A percentile compares a stretch with the other conserved stretches of the same genome.
Conservation (phyloP, 1,140 invertebrate genomes). For the Ooceraea biroi region DNA sequence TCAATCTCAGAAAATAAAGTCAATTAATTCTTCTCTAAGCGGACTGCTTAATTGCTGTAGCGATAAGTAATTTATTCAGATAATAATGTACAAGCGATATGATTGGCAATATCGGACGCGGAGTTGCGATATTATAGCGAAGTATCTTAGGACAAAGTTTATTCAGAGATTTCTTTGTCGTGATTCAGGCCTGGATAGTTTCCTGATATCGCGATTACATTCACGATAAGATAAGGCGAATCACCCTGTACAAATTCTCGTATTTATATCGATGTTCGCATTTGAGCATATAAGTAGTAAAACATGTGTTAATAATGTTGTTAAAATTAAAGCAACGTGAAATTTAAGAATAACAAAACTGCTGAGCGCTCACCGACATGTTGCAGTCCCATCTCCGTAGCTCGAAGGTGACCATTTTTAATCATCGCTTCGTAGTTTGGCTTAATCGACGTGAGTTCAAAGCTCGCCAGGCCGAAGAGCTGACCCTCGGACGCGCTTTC, state of each 20-base stretch:
- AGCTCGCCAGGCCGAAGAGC: slow-evolving; percentile 91
- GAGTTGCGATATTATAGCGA: not conserved
- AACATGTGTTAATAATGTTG: too few species aligned
- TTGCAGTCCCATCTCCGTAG: slow-evolving; percentile 94
- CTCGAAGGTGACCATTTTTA: slow-evolving; percentile 92
- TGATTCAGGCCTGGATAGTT: slow-evolving; percentile 44
- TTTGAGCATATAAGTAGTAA: too few species aligned
- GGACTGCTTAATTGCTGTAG: not conserved
- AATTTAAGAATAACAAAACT: slow-evolving; percentile 16
- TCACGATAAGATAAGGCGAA: slow-evolving; percentile 74
- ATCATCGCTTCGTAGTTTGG: slow-evolving; percentile 96
- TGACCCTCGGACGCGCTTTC: slow-evolving; percentile 84
- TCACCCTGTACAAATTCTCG: too few species aligned
- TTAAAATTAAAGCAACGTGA: not conserved
- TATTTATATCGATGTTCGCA: too few species aligned
- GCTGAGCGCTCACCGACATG: slow-evolving; percentile 88
- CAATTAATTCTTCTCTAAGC: not conserved
- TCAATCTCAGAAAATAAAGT: not conserved
- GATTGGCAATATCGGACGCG: slow-evolving; percentile 2
- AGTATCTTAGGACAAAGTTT: slow-evolving; percentile 31
- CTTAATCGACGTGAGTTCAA: slow-evolving; percentile 92
- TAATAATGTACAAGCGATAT: not conserved
- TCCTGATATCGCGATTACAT: slow-evolving; percentile 67
- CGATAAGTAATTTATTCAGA: not conserved
- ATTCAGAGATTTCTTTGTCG: slow-evolving; percentile 42